phyloP scores from a whole-genome alignment of 2,797 vertebrate genomes.

The Tapera naevia region DNA sequence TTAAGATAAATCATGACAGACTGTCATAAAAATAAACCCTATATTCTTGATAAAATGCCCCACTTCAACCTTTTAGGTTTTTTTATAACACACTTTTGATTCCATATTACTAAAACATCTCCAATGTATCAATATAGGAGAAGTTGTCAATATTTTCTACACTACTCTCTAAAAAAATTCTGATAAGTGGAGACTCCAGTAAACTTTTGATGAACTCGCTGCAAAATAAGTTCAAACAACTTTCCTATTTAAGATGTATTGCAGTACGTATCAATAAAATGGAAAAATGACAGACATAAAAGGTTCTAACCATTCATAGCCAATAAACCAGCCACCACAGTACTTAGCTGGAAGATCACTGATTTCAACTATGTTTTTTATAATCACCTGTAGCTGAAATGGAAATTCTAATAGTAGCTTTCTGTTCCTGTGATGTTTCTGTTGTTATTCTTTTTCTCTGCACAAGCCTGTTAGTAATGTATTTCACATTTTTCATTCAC shows the following conservation, averaged over 20 bases:
- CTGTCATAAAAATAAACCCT: background rate
- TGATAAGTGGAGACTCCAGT: background rate
- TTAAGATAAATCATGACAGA: background rate
- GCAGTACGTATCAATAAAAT: background rate
- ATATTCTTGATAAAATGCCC: background rate
- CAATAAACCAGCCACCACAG: background rate
- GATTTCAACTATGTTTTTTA: background rate
- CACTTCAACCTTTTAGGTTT: background rate
- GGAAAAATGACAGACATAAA: background rate
- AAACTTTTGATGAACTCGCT: background rate
- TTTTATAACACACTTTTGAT: background rate
- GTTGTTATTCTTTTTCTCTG: background rate
- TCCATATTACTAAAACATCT: background rate
- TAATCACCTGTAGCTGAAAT: background rate
- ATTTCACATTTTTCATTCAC: background rate
- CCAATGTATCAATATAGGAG: background rate
- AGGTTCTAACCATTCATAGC: background rate
- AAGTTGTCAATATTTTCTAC: background rate
- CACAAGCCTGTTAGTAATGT: background rate
- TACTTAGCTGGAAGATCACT: background rate
- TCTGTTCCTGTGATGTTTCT: background rate
- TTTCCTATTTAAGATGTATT: background rate
- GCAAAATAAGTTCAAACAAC: background rate
- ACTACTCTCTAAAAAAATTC: accelerated
- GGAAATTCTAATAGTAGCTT: background rate